Conservation (phyloP, 2,888 invertebrate genomes). For the Axea sp. region DNA sequence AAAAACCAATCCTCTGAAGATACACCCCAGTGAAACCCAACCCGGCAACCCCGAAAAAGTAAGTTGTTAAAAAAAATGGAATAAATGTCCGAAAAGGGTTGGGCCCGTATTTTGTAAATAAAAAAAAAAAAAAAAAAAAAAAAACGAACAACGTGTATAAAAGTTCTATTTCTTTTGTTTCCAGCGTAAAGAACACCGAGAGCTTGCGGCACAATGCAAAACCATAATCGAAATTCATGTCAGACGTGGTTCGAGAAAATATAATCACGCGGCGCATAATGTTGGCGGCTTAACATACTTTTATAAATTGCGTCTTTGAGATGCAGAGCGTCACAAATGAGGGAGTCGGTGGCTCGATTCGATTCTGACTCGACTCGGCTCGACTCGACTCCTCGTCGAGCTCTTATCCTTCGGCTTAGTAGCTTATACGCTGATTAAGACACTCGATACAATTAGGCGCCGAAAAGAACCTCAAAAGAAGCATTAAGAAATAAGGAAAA, state of each 20-base stretch:
- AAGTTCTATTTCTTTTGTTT: constrained; percentile 37
- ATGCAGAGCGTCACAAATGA: constrained; percentile 73
- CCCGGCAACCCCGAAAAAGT: too few species aligned
- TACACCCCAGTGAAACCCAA: too few species aligned
- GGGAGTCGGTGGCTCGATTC: constrained; percentile 59
- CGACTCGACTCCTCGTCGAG: constrained; percentile 36
- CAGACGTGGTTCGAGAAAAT: constrained; percentile 63
- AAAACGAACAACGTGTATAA: constrained; percentile 1
- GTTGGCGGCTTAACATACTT: constrained; percentile 73
- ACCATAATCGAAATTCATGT: constrained; percentile 70
- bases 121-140: too few species aligned
- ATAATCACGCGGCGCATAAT: constrained; percentile 69
- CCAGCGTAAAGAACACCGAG: constrained; percentile 19
- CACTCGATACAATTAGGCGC: constrained; percentile 78
- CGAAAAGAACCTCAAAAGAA: constrained; percentile 75
- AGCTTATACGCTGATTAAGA: constrained; percentile 79
- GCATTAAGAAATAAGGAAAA: constrained; percentile 62
- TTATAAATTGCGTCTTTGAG: constrained; percentile 77
- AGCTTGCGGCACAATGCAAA: constrained; percentile 59
- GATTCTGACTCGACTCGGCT: constrained; percentile 5
- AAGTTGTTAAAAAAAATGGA: too few species aligned
- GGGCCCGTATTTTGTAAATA: too few species aligned
- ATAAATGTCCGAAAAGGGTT: too few species aligned
- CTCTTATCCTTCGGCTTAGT: constrained; percentile 70
- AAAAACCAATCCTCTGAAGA: too few species aligned